phyloP scores from a whole-genome alignment of 2,113 vertebrate genomes.

The Gallinago paraguaiae region DNA sequence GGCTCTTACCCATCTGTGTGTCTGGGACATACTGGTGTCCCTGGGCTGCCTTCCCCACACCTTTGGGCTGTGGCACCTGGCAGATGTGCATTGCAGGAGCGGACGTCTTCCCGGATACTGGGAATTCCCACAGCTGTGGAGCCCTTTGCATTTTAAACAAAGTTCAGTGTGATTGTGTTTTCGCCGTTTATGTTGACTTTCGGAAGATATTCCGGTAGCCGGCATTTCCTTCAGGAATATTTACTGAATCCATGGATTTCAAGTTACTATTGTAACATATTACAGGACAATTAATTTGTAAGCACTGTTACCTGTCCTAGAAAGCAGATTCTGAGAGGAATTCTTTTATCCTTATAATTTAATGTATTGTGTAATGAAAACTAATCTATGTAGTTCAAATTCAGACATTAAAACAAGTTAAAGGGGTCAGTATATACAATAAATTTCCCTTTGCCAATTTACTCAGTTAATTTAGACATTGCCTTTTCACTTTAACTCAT shows the following conservation, averaged over 20 bases:
- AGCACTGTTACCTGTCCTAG: slow-evolving; percentile 39
- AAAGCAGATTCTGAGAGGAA: slow-evolving; percentile 31
- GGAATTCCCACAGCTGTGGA: neutral
- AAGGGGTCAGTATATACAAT: slow-evolving; percentile 57
- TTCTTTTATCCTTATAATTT: slow-evolving; percentile 34
- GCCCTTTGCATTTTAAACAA: neutral
- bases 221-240: slow-evolving; percentile 9
- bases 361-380: slow-evolving; percentile 44
- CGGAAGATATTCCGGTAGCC: neutral
- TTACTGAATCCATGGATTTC: neutral
- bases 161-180: neutral
- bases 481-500: slow-evolving; percentile 63
- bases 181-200: neutral
- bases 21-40: accelerated
- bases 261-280: neutral
- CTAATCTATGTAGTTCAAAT: slow-evolving; percentile 47
- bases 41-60: accelerated
- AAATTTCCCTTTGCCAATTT: slow-evolving; percentile 61
- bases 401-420: slow-evolving; percentile 56
- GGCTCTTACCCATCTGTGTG: accelerated
- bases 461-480: slow-evolving; percentile 51
- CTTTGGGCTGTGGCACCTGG: neutral
- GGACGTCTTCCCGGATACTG: accelerated
- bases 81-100: neutral
- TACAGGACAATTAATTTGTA: slow-evolving; percentile 35